Percentiles rank a stretch among this genome's conserved stretches.
Conservation (phyloP, 2,113 vertebrate species). For the Sylvietta virens region DNA sequence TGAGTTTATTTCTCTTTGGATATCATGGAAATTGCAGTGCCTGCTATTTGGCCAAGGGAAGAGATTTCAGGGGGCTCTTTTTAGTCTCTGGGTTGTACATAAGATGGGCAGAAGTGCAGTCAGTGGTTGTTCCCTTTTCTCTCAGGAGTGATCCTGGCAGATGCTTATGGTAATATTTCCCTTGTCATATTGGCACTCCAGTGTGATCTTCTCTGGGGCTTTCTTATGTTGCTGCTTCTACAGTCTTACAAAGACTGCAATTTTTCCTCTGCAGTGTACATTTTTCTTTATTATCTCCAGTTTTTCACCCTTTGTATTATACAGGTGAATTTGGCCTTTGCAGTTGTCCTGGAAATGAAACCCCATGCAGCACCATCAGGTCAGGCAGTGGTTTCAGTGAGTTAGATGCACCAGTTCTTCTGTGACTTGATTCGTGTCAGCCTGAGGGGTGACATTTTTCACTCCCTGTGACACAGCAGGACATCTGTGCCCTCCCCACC, state of each 20-base stretch:
- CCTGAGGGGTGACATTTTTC: neutral
- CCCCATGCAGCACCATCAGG: neutral
- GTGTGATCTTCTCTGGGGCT: neutral
- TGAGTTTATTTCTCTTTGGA: neutral
- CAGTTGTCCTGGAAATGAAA: neutral
- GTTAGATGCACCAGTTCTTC: neutral
- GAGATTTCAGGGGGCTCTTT: neutral
- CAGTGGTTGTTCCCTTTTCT: neutral
- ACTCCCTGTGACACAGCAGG: neutral
- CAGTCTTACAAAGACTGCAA: neutral
- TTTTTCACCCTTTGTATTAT: neutral
- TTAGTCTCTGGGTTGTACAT: neutral
- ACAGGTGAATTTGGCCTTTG: neutral
- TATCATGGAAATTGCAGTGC: neutral
- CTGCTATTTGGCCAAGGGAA: neutral
- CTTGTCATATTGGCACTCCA: neutral
- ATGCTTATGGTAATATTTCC: neutral
- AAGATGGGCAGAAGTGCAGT: neutral
- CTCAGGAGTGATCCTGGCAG: neutral
- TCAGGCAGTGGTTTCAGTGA: neutral
- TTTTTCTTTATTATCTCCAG: neutral
- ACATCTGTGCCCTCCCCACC: slow-evolving; percentile 1
- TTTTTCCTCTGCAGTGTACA: neutral
- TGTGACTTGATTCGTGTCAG: neutral
- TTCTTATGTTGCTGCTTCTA: neutral